Percentiles rank a stretch among this genome's conserved stretches.
Evolutionary conservation across 2,797 vertebrate species (phyloP).

Genomic region (Hemitrygon akajei): DNA sequence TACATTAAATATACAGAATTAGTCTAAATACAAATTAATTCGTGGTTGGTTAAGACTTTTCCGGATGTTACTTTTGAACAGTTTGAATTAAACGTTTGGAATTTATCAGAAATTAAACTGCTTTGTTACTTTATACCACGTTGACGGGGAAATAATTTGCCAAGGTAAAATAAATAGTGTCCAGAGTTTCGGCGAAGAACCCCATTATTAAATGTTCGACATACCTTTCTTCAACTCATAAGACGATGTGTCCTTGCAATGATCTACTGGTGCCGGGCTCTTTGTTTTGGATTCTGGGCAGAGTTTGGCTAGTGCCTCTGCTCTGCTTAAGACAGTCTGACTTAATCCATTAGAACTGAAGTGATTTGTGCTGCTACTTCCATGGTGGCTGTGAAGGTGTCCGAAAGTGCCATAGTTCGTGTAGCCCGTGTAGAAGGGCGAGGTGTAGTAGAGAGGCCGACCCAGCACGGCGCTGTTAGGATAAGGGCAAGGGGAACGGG

Average conservation of each 20-base stretch:
- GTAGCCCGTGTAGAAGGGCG: constrained; percentile 92
- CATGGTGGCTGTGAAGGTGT: constrained; percentile 82
- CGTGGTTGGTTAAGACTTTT: constrained; percentile 79
- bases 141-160: constrained; percentile 65
- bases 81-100: constrained; percentile 15
- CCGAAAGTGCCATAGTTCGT: constrained; percentile 97
- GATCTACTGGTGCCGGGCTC: constrained; percentile 86
- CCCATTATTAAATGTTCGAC: constrained; percentile 91
- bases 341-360: constrained; percentile 91
- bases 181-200: constrained; percentile 65
- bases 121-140: constrained; percentile 34
- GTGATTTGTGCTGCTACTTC: constrained; percentile 69
- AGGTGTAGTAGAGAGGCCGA: constrained; percentile 90
- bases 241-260: constrained; percentile 88
- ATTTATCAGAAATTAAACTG: constrained; percentile 25
- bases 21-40: constrained; percentile 96
- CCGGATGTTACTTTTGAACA: constrained; percentile 61
- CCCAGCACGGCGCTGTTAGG: constrained; percentile 83
- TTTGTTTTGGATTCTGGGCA: constrained; percentile 75
- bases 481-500: constrained; percentile 70
- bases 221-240: constrained; percentile 99
- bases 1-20: constrained; percentile 99
- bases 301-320: constrained; percentile 80
- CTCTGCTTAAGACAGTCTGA: constrained; percentile 93
- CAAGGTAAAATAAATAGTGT: constrained; percentile 78